These are phyloP conservation scores for Endomychus coccineus DNA, from an alignment of 2,888 invertebrate genomes.

Conservation along the genomic window DNA sequence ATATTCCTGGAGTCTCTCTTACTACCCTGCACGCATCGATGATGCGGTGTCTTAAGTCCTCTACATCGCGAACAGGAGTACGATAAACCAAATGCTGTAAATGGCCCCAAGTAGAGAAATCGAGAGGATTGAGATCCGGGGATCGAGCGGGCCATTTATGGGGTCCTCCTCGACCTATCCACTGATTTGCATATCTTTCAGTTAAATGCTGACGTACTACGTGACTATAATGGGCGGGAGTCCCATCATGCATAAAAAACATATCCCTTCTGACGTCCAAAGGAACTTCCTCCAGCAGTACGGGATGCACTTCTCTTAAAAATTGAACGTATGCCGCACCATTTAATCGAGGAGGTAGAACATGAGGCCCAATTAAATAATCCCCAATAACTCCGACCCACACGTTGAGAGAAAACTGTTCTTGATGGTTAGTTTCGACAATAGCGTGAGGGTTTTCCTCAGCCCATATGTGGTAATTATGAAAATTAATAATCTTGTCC, in stretches of 20 bases:
- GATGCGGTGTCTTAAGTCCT: constrained; percentile 20
- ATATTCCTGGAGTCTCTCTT: too few relatives aligned
- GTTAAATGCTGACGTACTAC: constrained; percentile 20
- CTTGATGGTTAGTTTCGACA: constrained; percentile 7
- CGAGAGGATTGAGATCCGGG: constrained; percentile 22
- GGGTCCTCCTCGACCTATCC: constrained; percentile 25
- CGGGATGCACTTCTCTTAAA: constrained; percentile 3
- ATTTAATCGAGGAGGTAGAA: constrained; percentile 5
- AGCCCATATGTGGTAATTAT: constrained; percentile 13
- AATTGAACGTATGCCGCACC: constrained; percentile 6
- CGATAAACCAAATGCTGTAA: constrained; percentile 23
- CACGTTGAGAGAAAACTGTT: constrained; percentile 4
- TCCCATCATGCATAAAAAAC: constrained; percentile 33
- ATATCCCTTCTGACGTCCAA: constrained; percentile 6
- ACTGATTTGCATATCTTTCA: constrained; percentile 19
- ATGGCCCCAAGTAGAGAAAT: constrained; percentile 19
- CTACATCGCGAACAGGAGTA: constrained; percentile 18
- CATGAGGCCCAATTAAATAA: constrained; percentile 6
- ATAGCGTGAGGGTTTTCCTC: constrained; percentile 8
- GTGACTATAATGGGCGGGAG: constrained; percentile 22
- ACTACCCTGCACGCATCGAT: too few relatives aligned
- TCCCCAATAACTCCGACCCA: constrained; percentile 8
- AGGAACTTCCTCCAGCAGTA: constrained; percentile 7
- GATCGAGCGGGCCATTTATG: constrained; percentile 25
- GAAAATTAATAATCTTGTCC: constrained; percentile 20